Percentiles rank a stretch among this genome's conserved stretches.
Evolutionary conservation across 2,797 vertebrate species (phyloP).

Genomic region (Chlorospingus flavigularis): DNA sequence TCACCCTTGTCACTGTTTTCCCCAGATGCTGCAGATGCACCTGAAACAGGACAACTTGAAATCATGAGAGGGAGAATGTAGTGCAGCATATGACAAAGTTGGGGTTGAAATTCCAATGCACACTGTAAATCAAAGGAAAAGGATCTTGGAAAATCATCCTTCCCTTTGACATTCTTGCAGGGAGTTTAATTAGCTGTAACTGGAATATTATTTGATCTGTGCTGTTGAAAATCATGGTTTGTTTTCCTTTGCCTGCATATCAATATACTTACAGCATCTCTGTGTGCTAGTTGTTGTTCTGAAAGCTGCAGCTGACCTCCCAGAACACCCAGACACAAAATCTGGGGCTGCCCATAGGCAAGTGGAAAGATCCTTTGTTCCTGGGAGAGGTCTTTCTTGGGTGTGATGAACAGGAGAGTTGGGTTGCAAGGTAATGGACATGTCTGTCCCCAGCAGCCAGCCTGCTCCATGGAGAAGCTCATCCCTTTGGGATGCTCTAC

Average conservation of each 20-base stretch:
- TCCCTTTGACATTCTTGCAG: slow-evolving; percentile 41
- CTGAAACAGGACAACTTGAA: neutral
- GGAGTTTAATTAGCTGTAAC: slow-evolving; percentile 69
- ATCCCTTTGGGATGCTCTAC: neutral
- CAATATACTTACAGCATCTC: neutral
- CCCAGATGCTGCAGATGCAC: neutral
- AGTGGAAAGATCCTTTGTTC: neutral
- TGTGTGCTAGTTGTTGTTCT: neutral
- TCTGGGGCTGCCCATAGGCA: neutral
- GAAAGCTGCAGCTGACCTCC: neutral
- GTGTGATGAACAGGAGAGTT: neutral
- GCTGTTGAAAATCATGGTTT: slow-evolving; percentile 62
- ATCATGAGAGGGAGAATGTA: neutral
- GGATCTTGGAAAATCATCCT: neutral
- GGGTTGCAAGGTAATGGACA: neutral
- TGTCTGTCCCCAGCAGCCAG: rapidly evolving
- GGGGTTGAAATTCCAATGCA: slow-evolving; percentile 1
- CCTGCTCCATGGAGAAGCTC: neutral
- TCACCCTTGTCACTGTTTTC: neutral
- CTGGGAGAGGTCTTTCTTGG: neutral
- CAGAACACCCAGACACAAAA: neutral
- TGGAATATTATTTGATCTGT: slow-evolving; percentile 62
- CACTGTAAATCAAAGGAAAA: neutral
- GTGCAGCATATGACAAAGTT: neutral
- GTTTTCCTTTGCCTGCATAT: slow-evolving; percentile 41